Evolutionary conservation across 2,888 invertebrate species (phyloP).

Genomic region (Cremastobaeus sp.): DNA sequence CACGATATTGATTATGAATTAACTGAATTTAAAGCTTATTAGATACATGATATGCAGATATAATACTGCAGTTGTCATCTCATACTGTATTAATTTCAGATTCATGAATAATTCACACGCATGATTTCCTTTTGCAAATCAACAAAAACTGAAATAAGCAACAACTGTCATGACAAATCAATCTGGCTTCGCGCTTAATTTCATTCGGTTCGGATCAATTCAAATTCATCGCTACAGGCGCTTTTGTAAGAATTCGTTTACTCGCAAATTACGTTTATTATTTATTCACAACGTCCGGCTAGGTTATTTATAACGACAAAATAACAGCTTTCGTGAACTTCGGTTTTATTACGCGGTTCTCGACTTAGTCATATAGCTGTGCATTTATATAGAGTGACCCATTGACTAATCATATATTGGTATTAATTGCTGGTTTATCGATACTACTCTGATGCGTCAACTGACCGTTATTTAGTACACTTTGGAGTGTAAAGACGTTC

Average conservation of each 20-base stretch:
- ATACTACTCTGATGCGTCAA: slow-evolving; percentile 60
- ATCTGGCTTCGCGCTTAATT: slow-evolving; percentile 18
- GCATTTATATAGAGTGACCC: slow-evolving; percentile 29
- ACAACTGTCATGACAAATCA: slow-evolving; percentile 38
- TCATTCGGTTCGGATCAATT: slow-evolving; percentile 18
- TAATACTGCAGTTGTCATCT: slow-evolving; percentile 3
- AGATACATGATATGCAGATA: slow-evolving; percentile 30
- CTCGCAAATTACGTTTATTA: slow-evolving; percentile 47
- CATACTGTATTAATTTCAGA: slow-evolving; percentile 28
- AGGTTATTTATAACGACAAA: slow-evolving; percentile 54
- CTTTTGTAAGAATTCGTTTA: slow-evolving; percentile 25
- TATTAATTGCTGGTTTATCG: slow-evolving; percentile 64
- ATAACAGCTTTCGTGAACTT: slow-evolving; percentile 46
- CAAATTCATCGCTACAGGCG: slow-evolving; percentile 31
- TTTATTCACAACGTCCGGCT: slow-evolving; percentile 34
- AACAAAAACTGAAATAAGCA: slow-evolving; percentile 1
- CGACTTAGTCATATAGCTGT: slow-evolving; percentile 28
- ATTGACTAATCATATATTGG: slow-evolving; percentile 57
- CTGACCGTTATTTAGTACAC: slow-evolving; percentile 59
- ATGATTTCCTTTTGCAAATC: slow-evolving; percentile 14
- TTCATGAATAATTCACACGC: slow-evolving; percentile 34
- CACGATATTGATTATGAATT: slow-evolving; percentile 34
- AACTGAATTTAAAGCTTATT: slow-evolving; percentile 49
- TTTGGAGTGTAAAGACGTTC: slow-evolving; percentile 30
- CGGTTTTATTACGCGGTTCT: slow-evolving; percentile 6